Conservation (phyloP, 2,797 vertebrate genomes). For the Botia kubotai region DNA sequence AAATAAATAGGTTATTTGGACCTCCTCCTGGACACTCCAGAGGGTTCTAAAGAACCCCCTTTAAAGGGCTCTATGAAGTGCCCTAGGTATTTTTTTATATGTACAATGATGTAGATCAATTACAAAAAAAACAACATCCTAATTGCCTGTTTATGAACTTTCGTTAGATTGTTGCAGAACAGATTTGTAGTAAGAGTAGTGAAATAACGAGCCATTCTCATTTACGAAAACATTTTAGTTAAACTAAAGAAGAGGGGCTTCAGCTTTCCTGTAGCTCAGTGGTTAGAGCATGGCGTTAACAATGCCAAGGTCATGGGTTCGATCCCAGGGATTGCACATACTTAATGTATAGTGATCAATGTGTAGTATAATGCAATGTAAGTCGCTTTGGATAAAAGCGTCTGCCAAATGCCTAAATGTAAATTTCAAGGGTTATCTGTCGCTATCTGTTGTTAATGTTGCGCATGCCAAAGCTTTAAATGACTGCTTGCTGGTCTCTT, state of each 20-base stretch:
- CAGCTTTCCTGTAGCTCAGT: too few species aligned
- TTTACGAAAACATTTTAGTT: neutral
- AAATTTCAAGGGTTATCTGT: neutral
- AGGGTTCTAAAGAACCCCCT: neutral
- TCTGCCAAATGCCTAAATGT: too few species aligned
- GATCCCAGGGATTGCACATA: too few species aligned
- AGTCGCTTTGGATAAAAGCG: too few species aligned
- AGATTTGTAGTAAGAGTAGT: neutral
- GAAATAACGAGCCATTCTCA: neutral
- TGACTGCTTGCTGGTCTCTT: neutral
- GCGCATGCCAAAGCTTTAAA: slow-evolving; percentile 30
- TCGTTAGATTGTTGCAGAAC: neutral
- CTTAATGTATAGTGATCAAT: too few species aligned
- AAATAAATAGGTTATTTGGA: too few species aligned
- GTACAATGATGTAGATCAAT: neutral
- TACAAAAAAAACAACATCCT: too few species aligned
- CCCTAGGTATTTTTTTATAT: neutral
- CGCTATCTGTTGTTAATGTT: neutral
- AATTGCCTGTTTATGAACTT: neutral
- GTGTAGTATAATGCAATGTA: too few species aligned
- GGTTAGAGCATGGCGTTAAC: too few species aligned
- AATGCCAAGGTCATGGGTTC: too few species aligned
- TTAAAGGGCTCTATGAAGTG: neutral
- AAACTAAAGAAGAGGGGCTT: neutral
- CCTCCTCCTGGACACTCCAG: neutral